Evolutionary conservation across 2,113 vertebrate genomes (phyloP).

Genomic region (Apeltes quadracus): DNA sequence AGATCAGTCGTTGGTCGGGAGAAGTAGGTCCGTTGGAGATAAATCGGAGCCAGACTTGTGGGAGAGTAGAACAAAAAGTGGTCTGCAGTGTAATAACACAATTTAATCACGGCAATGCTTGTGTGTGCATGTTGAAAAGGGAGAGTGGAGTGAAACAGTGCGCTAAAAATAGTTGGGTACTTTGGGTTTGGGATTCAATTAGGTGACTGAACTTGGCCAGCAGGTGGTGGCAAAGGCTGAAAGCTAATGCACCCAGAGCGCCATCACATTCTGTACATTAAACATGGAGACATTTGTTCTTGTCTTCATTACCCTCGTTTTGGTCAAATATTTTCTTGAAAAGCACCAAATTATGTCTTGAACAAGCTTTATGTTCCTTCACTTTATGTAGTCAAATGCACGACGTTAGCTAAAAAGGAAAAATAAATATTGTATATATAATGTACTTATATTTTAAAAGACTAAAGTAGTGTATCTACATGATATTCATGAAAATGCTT

Average conservation of each 20-base stretch:
- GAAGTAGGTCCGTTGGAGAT: neutral
- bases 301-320: neutral
- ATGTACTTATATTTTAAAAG: neutral
- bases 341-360: neutral
- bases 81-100: conserved; percentile 7
- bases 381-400: neutral
- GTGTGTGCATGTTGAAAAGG: neutral
- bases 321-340: neutral
- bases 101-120: conserved; percentile 1
- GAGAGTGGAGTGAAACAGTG: neutral
- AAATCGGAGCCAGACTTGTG: conserved; percentile 19
- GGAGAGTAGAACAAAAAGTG: neutral
- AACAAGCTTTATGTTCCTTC: neutral
- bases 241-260: neutral
- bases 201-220: conserved; percentile 9
- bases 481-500: too few species aligned
- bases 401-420: neutral
- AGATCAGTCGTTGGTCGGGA: neutral
- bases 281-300: neutral
- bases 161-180: neutral
- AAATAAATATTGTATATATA: neutral
- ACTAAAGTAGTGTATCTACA: neutral
- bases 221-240: conserved; percentile 10
- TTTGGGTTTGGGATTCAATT: too few species aligned
- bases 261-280: too few species aligned